Percentiles rank a stretch among this genome's conserved stretches.
Conservation (phyloP, 2,888 invertebrate genomes). For the Patella ulyssiponensis region DNA sequence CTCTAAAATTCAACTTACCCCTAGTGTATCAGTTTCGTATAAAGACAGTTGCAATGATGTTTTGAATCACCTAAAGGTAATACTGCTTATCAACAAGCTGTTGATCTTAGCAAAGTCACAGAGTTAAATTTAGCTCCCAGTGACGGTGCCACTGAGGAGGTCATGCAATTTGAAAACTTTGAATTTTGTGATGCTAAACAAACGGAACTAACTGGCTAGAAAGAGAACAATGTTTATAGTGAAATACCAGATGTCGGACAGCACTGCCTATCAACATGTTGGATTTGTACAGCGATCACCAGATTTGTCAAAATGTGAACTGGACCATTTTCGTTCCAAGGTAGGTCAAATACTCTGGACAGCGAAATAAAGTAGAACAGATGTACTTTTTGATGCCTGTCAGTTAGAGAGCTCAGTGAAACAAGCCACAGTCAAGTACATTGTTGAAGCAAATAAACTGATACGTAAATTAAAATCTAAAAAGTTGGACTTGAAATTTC, state of each 20-base stretch:
- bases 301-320: not conserved
- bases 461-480: not conserved
- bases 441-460: not conserved
- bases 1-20: too few species aligned
- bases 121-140: not conserved
- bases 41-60: too few species aligned
- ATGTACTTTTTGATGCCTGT: not conserved
- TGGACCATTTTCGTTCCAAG: not conserved
- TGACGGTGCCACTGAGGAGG: not conserved
- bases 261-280: conserved; percentile 10
- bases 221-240: conserved; percentile 18
- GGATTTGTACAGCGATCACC: too few species aligned
- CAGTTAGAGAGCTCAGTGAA: not conserved
- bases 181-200: conserved; percentile 13
- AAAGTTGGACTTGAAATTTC: not conserved
- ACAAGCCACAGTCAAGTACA: not conserved
- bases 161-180: conserved; percentile 12
- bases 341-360: not conserved
- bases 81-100: not conserved
- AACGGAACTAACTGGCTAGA: conserved; percentile 19
- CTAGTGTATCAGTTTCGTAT: too few species aligned
- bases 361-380: not conserved
- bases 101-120: conserved; percentile 12
- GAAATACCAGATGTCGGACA: conserved; percentile 19
- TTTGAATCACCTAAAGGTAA: not conserved